Evolutionary conservation across 2,113 vertebrate species (phyloP), one percentile per base, ranked within the genome.

Genomic region (Pungitius pungitius): DNA sequence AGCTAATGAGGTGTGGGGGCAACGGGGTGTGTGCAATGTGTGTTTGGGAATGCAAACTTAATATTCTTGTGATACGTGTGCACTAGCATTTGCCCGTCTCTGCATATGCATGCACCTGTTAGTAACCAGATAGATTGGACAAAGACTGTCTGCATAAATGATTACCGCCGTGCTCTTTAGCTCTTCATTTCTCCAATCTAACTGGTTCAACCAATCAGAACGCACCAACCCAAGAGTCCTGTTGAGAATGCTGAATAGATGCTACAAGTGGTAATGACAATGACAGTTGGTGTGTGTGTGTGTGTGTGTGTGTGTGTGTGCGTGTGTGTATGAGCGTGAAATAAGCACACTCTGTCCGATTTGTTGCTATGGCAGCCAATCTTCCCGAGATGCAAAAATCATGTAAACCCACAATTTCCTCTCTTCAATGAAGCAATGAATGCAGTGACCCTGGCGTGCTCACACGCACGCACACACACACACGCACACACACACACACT

Each of bases 291-390:
- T 27, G 52, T 24, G 27, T 30, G 47, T 45, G 39, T 49, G 70
- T 59, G 69, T 2, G 9, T 69, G 52, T 54, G 54, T 49, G 33
- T 65, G 65, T 77, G 56, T 47, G 67, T 58, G 78, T 58, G 69
- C 73, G 60, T 72, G n/a, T 59, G 67, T 26, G 47, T 39, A 37
- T 54, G 73, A 47, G 62, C 1, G 11, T 75, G 55, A 65, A 80
- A 88, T 82, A 76, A 64, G 68, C 39, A 62, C 24, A 5, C 33
- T 24, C 74, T 83, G 73, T 84, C 45, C 20, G 72, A 88, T 88
- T 84, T 80, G 90, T 91, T 91, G 89, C 89, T 84, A 90, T 90
- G 90, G 88, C 63, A 78, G 67, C 85, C 67, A 6, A 64, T 89
- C 78, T 78, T 87, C 64, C 85, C 3, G 66, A 82, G 82, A 78